phyloP scores from a whole-genome alignment of 2,797 vertebrate genomes.

The Peromyscus eremicus region DNA sequence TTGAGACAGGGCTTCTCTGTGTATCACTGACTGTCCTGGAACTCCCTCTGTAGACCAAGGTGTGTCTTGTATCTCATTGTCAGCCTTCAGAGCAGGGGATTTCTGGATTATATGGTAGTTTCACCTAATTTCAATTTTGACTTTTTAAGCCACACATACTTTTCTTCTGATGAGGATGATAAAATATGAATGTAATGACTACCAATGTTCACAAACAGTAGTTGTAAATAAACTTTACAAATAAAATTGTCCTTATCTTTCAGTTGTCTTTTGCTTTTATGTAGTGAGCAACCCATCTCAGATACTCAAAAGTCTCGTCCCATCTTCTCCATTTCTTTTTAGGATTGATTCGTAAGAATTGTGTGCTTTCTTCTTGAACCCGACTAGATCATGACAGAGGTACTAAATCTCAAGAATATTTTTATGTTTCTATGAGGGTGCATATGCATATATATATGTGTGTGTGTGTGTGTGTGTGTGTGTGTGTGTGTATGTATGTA shows the following conservation, averaged over 20 bases:
- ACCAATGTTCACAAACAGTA: not conserved
- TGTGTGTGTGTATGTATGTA: too few species aligned
- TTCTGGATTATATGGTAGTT: not conserved
- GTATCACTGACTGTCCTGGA: not conserved
- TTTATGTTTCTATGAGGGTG: not conserved
- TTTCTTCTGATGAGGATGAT: not conserved
- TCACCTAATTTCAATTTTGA: not conserved
- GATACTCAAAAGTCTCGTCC: not conserved
- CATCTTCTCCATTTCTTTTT: not conserved
- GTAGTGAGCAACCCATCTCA: not conserved
- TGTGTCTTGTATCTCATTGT: not conserved
- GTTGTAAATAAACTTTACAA: not conserved
- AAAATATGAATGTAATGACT: not conserved
- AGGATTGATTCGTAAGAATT: too few species aligned
- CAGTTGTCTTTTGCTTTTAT: not conserved
- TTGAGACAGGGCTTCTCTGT: not conserved
- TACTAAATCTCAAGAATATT: not conserved
- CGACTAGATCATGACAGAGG: not conserved
- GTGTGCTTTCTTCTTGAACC: accelerated
- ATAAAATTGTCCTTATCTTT: not conserved
- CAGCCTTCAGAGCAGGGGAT: not conserved
- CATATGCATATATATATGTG: too few species aligned
- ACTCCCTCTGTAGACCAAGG: not conserved
- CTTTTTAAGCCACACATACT: not conserved
- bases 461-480: too few species aligned